phyloP scores from a whole-genome alignment of 2,888 invertebrate species.

The Microplitis deprimator region DNA sequence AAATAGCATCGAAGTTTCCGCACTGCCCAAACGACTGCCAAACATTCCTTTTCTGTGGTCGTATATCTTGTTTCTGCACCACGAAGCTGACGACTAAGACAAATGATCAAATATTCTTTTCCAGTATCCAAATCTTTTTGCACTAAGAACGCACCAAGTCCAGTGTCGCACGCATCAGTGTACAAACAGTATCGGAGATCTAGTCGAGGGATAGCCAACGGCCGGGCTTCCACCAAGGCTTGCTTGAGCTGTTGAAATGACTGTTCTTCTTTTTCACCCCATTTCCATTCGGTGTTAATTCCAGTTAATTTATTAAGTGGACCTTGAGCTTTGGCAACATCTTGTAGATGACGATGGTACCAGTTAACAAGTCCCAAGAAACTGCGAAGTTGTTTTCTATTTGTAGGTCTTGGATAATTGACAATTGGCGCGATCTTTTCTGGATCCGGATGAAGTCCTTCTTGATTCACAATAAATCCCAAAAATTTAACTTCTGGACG shows the following conservation, averaged over 20 bases:
- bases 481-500: conserved; percentile 43
- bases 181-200: conserved; percentile 41
- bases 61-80: neutral
- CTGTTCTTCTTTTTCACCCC: neutral
- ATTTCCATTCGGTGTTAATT: neutral
- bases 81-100: neutral
- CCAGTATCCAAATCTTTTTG: conserved; percentile 38
- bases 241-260: neutral
- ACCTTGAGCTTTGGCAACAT: neutral
- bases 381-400: neutral
- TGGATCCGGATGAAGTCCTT: neutral
- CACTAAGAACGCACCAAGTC: conserved; percentile 45
- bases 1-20: neutral
- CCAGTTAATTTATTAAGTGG: neutral
- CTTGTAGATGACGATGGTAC: neutral
- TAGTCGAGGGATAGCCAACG: conserved; percentile 29
- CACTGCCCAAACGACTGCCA: neutral
- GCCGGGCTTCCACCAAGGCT: neutral
- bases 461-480: conserved; percentile 33
- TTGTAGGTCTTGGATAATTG: neutral
- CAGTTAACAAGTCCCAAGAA: neutral
- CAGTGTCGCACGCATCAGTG: conserved; percentile 47
- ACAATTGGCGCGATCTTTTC: neutral
- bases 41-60: no score
- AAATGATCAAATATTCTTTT: conserved; percentile 2